Conservation (phyloP, 2,113 vertebrate genomes). For the Cricetomys ansorgei region DNA sequence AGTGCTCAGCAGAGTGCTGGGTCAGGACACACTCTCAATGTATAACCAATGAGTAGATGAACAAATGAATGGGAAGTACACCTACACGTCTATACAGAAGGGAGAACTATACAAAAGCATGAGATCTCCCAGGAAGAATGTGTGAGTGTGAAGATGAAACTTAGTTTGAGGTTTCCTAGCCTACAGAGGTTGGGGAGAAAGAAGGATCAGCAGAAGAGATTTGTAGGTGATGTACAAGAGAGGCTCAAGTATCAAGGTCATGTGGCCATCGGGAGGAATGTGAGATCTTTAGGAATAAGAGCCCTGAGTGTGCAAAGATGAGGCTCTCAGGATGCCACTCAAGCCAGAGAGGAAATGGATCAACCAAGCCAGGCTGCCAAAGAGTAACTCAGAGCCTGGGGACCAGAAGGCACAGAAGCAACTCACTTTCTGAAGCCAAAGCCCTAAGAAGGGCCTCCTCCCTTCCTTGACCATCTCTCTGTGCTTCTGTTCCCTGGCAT, state of each 20-base stretch:
- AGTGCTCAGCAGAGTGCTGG: neutral
- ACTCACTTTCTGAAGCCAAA: neutral
- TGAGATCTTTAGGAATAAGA: neutral
- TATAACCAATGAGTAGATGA: neutral
- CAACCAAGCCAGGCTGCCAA: neutral
- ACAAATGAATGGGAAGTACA: neutral
- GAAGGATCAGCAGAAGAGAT: neutral
- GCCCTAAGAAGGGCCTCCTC: neutral
- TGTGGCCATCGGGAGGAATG: neutral
- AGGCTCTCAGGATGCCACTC: neutral
- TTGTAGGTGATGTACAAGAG: neutral
- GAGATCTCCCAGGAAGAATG: neutral
- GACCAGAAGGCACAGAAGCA: neutral
- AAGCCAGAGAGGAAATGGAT: neutral
- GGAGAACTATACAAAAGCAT: too few species aligned
- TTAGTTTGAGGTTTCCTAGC: neutral
- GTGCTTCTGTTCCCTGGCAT: neutral
- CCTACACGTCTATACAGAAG: neutral
- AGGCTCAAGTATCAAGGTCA: neutral
- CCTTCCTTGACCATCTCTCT: neutral
- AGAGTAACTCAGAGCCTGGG: neutral
- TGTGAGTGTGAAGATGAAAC: neutral
- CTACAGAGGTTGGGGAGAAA: neutral
- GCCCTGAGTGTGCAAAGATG: neutral
- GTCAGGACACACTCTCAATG: neutral